A percentile compares a stretch with the other conserved stretches of the same genome.
phyloP scores from a whole-genome alignment of 2,888 invertebrate genomes.

The Isoperla grammatica region DNA sequence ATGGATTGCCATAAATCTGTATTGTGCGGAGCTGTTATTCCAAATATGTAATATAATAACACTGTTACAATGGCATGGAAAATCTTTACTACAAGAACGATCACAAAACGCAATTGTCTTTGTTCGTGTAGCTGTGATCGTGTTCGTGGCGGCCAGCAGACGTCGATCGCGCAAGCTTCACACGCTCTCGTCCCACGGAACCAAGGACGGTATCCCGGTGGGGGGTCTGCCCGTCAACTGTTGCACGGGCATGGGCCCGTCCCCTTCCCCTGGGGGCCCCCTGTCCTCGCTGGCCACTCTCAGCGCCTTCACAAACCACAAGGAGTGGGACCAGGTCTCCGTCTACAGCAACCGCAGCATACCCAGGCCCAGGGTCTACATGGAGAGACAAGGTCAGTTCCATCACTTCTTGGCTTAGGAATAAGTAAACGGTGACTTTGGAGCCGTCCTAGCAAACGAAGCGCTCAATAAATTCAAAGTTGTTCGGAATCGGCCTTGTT shows the following conservation, averaged over 20 bases:
- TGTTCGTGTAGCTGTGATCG: constrained; percentile 74
- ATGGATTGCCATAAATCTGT: no score
- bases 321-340: constrained; percentile 83
- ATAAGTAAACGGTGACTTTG: no score
- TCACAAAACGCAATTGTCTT: no score
- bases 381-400: constrained; percentile 54
- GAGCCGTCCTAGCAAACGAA: no score
- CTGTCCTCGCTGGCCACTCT: constrained; percentile 77
- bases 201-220: constrained; percentile 36
- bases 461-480: no score
- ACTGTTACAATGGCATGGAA: no score
- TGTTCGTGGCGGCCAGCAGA: constrained; percentile 82
- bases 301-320: constrained; percentile 60
- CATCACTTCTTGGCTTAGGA: no score
- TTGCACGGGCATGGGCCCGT: constrained; percentile 64
- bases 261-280: constrained; percentile 73
- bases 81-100: no score
- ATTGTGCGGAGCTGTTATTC: no score
- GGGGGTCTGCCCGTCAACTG: constrained; percentile 70
- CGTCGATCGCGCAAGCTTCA: constrained; percentile 70
- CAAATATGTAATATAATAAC: no score
- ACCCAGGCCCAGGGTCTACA: constrained; percentile 80
- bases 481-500: no score
- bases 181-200: constrained; percentile 53
- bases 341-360: constrained; percentile 87